These are phyloP conservation scores for Chorisops tibialis DNA, from an alignment of 2,888 invertebrate species.

Conservation along the genomic window DNA sequence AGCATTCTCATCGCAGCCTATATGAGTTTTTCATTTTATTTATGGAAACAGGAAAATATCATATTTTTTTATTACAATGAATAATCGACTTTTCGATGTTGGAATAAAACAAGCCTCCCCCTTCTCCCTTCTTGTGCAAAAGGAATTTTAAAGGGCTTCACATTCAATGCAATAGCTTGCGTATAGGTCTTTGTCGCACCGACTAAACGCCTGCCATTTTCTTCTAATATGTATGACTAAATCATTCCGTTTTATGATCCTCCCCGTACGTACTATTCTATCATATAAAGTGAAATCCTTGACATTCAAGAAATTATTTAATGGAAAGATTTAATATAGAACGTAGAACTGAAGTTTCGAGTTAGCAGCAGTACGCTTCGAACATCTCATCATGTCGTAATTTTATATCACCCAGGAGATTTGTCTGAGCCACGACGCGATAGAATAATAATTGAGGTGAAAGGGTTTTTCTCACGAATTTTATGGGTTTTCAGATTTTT, in stretches of 20 bases:
- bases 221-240: no score
- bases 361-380: no score
- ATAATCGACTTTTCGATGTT: conserved; percentile 12
- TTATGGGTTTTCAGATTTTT: conserved; percentile 6
- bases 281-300: neutral
- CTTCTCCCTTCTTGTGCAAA: no score
- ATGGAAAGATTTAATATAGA: neutral
- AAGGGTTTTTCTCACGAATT: conserved; percentile 1
- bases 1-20: conserved; percentile 13
- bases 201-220: no score
- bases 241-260: no score
- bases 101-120: no score
- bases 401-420: neutral
- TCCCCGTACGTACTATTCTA: no score
- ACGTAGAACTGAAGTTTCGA: neutral
- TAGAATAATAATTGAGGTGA: conserved; percentile 11
- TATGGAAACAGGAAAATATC: conserved; percentile 13
- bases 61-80: conserved; percentile 9
- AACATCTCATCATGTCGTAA: neutral
- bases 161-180: no score
- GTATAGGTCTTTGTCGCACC: no score
- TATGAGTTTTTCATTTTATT: conserved; percentile 23
- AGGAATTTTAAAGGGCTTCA: no score
- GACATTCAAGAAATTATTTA: conserved; percentile 1
- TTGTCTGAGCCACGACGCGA: neutral